Evolutionary conservation across 2,797 vertebrate genomes (phyloP).

Genomic region (Mormyrus hasselquistii): DNA sequence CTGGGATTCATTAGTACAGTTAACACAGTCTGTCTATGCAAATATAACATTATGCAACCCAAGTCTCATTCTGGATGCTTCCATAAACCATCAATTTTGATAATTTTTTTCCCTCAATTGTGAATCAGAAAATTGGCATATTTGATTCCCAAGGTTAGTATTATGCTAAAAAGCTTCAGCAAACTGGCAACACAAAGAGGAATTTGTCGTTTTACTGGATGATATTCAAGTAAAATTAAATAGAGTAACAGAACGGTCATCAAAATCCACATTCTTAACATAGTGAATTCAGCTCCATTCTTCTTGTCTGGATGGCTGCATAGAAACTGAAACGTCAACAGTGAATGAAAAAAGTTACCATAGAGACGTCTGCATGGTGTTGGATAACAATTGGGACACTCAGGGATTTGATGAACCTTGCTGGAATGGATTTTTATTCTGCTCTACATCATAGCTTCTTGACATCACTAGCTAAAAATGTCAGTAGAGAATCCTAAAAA

Average conservation of each 20-base stretch:
- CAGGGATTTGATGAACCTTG: background rate
- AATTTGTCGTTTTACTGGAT: background rate
- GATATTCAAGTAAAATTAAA: background rate
- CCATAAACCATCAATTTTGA: background rate
- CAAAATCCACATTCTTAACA: background rate
- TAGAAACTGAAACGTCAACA: background rate
- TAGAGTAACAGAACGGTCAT: background rate
- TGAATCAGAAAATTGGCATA: background rate
- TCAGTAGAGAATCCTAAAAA: background rate
- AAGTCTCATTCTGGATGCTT: background rate
- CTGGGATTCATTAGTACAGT: background rate
- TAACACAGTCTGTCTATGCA: background rate
- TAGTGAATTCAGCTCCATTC: background rate
- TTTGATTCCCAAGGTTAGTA: background rate
- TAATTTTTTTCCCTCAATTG: background rate
- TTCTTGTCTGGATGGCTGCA: background rate
- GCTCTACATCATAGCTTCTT: background rate
- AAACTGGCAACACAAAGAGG: background rate
- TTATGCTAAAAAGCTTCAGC: background rate
- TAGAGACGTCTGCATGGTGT: background rate
- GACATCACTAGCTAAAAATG: background rate
- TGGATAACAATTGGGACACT: background rate
- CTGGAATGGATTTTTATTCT: background rate
- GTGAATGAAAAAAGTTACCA: constrained; percentile 5
- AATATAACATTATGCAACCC: background rate